Base-by-base conservation (phyloP, 2,113 vertebrate species). In the Dascyllus trimaculatus region DNA sequence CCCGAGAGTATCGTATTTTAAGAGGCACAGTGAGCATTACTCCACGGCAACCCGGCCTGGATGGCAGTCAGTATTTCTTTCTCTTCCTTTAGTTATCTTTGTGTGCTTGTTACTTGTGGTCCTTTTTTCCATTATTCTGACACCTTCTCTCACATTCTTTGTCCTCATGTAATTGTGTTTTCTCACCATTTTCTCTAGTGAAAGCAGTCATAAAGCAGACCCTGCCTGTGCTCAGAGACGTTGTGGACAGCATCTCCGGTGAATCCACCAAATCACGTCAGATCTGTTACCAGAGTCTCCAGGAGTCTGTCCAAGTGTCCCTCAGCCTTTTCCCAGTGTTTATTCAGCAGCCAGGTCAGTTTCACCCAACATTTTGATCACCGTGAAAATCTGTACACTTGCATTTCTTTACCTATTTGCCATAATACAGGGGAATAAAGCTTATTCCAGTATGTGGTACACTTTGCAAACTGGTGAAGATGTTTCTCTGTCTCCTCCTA, bases 251-350 rank as follows among this genome's bases (percentile, higher is more conserved):
- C 80, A 94, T 99, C 81, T 98, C 97, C 2, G 96, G 97, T 68
- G 98, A 99, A 83, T 96, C 97, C 82, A 99, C 98, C 82, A 99
- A 98, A 91, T 98, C 98, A 11, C 96, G 98, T 4, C 98, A 99
- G 95, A 97, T 99, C 91, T 99, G 97, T 89, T 99, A 99, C 85
- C 97, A 99, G 94, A 98, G 97, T 0, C 94, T 99, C 77, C 98
- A 99, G 93, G 98, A 99, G 84, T 97, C 97, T 0, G 97, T 99
- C 81, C 98, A 99, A 94, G 97, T 99, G 88, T 97, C 98, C 40
- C 95, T 99, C 78, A 95, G 95, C 84, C 97, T 99, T 87, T 99
- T 99, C 88, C 97, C 97, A 65, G 94, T 96, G 84, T 98, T 98
- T 91, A 98, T 99, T 92, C 97, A 99, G 91, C 97, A 99, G 89